These are phyloP conservation scores for Actenoides hombroni DNA, from an alignment of 2,113 vertebrate genomes.

Conservation along the genomic window DNA sequence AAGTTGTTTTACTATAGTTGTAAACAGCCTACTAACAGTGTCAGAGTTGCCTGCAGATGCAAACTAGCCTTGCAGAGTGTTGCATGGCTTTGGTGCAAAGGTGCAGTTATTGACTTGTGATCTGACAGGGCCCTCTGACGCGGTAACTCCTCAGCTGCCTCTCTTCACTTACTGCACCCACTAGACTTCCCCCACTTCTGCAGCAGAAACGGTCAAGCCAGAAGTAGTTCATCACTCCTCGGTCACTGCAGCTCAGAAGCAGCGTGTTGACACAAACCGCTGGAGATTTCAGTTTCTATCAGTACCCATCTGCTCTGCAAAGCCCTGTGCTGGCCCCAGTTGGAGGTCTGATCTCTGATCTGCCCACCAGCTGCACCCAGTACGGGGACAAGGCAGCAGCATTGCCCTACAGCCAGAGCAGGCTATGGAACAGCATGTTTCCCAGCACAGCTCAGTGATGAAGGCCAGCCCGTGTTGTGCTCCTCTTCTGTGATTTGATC, in stretches of 20 bases:
- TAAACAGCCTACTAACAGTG: constrained; percentile 30
- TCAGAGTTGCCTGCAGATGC: neutral
- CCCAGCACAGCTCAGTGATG: neutral
- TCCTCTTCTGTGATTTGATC: neutral
- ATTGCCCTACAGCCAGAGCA: neutral
- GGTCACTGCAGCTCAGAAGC: neutral
- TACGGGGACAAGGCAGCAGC: neutral
- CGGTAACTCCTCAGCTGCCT: neutral
- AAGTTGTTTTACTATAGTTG: neutral
- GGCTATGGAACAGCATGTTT: neutral
- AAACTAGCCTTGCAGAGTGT: neutral
- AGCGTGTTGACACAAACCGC: neutral
- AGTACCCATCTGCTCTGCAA: neutral
- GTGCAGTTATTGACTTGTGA: neutral
- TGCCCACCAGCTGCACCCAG: neutral
- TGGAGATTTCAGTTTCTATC: neutral
- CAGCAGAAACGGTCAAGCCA: neutral
- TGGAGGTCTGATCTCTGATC: neutral
- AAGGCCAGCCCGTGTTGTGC: neutral
- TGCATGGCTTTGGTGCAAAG: neutral
- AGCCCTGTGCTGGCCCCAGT: neutral
- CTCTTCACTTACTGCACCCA: neutral
- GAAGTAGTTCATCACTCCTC: neutral
- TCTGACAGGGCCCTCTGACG: neutral
- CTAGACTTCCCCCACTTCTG: neutral